Evolutionary conservation across 2,888 invertebrate species (phyloP), one percentile per base, ranked within the genome.

Genomic region (Diplolepis rosae): DNA sequence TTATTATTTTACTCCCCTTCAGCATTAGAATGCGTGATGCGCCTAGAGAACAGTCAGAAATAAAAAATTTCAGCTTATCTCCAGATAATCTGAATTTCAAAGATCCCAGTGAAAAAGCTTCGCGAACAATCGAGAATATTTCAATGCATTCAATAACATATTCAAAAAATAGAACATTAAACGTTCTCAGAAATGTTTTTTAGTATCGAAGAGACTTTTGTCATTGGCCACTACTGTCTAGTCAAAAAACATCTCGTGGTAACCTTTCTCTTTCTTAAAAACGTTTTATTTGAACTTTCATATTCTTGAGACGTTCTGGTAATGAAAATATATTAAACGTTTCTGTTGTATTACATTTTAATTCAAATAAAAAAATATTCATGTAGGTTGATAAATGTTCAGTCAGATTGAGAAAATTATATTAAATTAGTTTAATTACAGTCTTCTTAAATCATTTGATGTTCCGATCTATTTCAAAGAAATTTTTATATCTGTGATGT

Each of bases 21-120:
- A 61, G 22, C 39, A 22, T 27, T 13, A 61, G 35, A 56, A 39
- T 39, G 39, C 39, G 61, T 61, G 61, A 61, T 61, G 61, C 9
- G 61, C 39, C n/a, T 61, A 39, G 35, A 61, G 39, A 61, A 4
- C 61, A 61, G 24, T 54, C 18, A 30, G 32, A 54, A 54, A n/a
- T n/a, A n/a, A n/a, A n/a, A n/a, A n/a, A 54, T 39, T 35, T 39
- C 56, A 18, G 24, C 35, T 39, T 28, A 28, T 52, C n/a, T 52
- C 35, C 13, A 22, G 30, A 3, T 35, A 30, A 56, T 61, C 61
- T 61, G 61, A 61, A 61, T 61, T 39, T 61, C 61, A 61, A 61
- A 39, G 39, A 39, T 61, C n/a, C 7, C 35, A 61, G 39, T 39
- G 22, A 61, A 39, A 61, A 61, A 61, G 35, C 61, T 39, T 61